phyloP scores from a whole-genome alignment of 2,113 vertebrate species.

The Dicentrarchus labrax region DNA sequence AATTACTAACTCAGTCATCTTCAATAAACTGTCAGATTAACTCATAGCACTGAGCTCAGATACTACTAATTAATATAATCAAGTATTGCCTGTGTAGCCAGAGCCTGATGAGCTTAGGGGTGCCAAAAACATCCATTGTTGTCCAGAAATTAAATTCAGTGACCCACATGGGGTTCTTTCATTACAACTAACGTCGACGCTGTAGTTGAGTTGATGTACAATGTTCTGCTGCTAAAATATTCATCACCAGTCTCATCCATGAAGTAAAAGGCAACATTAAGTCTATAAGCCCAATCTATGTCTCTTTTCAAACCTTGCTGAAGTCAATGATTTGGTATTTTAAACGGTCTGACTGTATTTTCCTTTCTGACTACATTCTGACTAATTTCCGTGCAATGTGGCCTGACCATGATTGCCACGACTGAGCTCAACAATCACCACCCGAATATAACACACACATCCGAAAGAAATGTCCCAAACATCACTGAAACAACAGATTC shows the following conservation, averaged over 20 bases:
- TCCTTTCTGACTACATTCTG: background rate
- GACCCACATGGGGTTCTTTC: background rate
- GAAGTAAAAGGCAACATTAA: background rate
- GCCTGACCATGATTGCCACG: constrained; percentile 13
- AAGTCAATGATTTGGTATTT: background rate
- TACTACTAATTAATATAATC: background rate
- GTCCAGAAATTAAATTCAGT: background rate
- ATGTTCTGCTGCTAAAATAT: background rate
- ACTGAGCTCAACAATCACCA: background rate
- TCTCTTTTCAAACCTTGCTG: background rate
- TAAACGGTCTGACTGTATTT: background rate
- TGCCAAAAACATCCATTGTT: background rate
- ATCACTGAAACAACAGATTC: constrained; percentile 23
- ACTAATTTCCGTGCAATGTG: background rate
- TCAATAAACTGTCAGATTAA: background rate
- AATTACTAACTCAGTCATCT: background rate
- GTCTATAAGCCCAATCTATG: background rate
- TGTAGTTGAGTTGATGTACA: background rate
- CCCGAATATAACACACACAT: background rate
- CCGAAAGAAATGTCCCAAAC: constrained; percentile 22
- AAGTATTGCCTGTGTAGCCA: background rate
- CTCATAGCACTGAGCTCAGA: background rate
- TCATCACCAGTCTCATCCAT: background rate
- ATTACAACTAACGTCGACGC: background rate
- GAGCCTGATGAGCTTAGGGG: background rate